Percentiles rank a stretch among this genome's conserved stretches.
Evolutionary conservation across 2,797 vertebrate genomes (phyloP).

Genomic region (Falco biarmicus): DNA sequence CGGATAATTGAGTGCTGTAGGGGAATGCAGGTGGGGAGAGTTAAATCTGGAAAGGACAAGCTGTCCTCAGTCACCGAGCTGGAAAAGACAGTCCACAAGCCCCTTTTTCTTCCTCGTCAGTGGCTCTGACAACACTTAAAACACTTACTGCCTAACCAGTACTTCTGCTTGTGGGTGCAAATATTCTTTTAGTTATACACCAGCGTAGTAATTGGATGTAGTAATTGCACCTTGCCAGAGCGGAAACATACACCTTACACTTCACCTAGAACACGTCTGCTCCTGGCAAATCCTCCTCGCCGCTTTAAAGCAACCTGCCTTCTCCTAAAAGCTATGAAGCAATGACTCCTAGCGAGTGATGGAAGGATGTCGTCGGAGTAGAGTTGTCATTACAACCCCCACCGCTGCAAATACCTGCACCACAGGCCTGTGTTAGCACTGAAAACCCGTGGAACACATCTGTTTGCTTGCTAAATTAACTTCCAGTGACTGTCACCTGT

Average conservation of each 20-base stretch:
- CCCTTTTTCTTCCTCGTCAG: background rate
- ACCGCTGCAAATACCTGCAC: background rate
- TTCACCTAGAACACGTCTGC: background rate
- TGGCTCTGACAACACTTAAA: background rate
- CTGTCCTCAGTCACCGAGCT: background rate
- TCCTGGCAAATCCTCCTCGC: background rate
- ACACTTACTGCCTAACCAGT: background rate
- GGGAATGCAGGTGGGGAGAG: background rate
- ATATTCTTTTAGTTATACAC: background rate
- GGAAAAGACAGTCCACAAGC: background rate
- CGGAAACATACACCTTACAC: background rate
- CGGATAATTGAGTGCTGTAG: background rate
- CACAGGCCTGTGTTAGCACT: background rate
- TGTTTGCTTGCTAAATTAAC: background rate
- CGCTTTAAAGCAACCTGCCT: background rate
- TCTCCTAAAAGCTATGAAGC: background rate
- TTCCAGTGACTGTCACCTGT: background rate
- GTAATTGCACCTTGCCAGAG: background rate
- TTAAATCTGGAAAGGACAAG: background rate
- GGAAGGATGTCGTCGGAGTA: background rate
- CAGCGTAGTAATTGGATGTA: background rate
- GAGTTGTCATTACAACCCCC: background rate
- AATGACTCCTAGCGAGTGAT: rapidly evolving
- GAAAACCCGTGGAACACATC: rapidly evolving
- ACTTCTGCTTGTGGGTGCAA: background rate